These are phyloP conservation scores for Eulemur rubriventer DNA, from an alignment of 2,797 vertebrate genomes.

Conservation along the genomic window DNA sequence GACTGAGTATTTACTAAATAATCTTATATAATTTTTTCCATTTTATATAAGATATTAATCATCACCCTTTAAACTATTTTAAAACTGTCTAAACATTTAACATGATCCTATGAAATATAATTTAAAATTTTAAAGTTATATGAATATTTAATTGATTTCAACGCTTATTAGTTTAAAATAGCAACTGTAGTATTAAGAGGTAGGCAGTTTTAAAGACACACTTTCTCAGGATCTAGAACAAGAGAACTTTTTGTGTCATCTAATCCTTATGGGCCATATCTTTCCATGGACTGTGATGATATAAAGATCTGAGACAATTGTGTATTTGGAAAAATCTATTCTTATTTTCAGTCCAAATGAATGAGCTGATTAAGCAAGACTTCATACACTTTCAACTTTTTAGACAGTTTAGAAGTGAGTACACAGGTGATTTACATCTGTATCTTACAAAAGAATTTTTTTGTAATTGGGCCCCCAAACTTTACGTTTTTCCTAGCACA, in stretches of 20 bases:
- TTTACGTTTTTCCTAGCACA: background rate
- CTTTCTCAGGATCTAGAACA: background rate
- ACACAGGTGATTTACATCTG: background rate
- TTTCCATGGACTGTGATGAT: background rate
- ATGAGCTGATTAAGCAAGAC: background rate
- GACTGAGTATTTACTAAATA: background rate
- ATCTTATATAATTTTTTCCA: background rate
- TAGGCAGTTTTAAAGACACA: background rate
- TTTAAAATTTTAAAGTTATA: background rate
- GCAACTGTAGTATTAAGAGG: background rate
- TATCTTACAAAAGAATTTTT: background rate
- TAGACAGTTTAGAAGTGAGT: background rate
- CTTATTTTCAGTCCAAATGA: background rate
- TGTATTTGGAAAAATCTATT: background rate
- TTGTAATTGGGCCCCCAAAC: background rate
- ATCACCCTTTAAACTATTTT: background rate
- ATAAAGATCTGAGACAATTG: background rate
- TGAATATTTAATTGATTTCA: background rate
- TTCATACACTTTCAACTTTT: background rate
- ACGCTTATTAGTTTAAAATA: slow-evolving; percentile 30
- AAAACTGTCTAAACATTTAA: slow-evolving; percentile 22
- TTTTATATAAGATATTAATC: background rate
- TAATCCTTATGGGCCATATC: background rate
- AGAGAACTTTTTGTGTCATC: background rate
- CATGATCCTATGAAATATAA: background rate